Base-by-base conservation (phyloP, 2,113 vertebrate genomes). In the Pionites leucogaster region DNA sequence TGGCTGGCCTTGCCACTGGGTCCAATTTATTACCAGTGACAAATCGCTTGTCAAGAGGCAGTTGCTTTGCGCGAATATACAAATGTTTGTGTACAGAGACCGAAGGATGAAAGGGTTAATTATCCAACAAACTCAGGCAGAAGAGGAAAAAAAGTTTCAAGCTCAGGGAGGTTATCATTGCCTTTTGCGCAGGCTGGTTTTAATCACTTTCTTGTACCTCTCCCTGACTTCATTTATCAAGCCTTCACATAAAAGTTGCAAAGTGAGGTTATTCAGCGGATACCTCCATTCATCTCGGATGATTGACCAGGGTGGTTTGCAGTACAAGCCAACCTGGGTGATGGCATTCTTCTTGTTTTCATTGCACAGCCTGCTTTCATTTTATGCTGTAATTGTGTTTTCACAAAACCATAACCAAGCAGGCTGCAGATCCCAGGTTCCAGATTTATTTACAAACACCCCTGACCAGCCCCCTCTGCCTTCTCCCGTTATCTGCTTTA, bases 161-260 rank as follows among this genome's bases (percentile, higher is more conserved):
- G 94, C 92, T 92, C 94, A 96, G 88, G 88, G 92, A 96, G 94
- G 97, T 96, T 97, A 96, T 96, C 93, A 90, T 57, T 97, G 96
- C 91, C 83, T 97, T 95, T 96, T 63, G 75, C 68, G 15, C 96
- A 96, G 98, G 97, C 97, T 98, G 98, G 97, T 98, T 98, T 98
- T 97, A 98, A 98, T 98, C 98, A 98, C 97, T 97, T 97, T 97
- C 97, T 97, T 98, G 97, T 98, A 97, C 94, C 96, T 97, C 96
- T 97, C 82, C 39, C 93, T 95, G 96, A 97, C 81, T 96, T 98
- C 98, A 96, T 98, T 98, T 98, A 98, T 98, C 98, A 98, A 98
- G 95, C 96, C 91, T 97, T 98, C 92, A 97, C 97, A 98, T 97
- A 97, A 98, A 98, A 97, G 97, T 97, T 98, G 97, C 96, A 96